Conservation (phyloP, 2,797 vertebrate species). For the Poliocrania exsul region DNA sequence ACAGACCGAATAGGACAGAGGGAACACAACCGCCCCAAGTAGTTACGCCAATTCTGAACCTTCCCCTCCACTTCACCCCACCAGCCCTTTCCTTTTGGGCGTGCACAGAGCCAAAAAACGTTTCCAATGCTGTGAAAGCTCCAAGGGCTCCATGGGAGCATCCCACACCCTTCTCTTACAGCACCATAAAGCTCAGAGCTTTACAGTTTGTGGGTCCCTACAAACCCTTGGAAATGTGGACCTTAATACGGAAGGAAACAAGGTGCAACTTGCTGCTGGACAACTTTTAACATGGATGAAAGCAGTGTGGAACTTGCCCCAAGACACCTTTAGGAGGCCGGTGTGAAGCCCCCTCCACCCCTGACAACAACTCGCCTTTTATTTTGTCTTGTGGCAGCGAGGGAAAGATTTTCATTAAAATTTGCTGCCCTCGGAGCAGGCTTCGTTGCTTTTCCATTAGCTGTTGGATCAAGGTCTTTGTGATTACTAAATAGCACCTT, state of each 20-base stretch:
- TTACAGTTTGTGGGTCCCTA: not conserved
- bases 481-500: not conserved
- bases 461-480: not conserved
- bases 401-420: not conserved
- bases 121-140: not conserved
- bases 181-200: not conserved
- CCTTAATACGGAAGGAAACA: not conserved
- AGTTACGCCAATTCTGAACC: no score
- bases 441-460: not conserved
- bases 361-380: fast-evolving
- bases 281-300: not conserved
- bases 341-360: not conserved
- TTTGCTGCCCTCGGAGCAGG: not conserved
- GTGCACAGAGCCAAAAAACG: no score
- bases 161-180: not conserved
- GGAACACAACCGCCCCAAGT: not conserved
- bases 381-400: not conserved
- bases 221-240: not conserved
- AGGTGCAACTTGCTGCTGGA: not conserved
- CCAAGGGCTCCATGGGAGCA: not conserved
- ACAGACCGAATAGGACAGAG: fast-evolving
- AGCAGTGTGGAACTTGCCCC: no score
- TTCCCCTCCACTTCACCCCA: not conserved
- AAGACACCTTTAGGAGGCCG: fast-evolving
- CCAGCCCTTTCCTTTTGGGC: not conserved